Evolutionary conservation across 2,797 vertebrate genomes (phyloP).

Genomic region (Trematomus bernacchii): DNA sequence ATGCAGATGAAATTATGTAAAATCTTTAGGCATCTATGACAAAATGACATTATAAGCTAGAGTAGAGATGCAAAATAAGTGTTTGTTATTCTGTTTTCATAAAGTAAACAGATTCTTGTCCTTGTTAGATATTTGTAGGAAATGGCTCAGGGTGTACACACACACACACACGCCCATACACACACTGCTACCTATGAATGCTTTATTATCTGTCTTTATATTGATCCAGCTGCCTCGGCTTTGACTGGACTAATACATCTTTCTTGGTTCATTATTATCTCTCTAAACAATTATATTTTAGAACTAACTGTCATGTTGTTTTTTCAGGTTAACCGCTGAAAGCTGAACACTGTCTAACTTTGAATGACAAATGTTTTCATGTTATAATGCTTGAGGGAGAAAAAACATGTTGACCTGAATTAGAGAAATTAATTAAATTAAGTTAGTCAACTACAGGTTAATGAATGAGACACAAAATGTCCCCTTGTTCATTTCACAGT

Average conservation of each 20-base stretch:
- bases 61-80: slow-evolving; percentile 12
- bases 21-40: slow-evolving; percentile 31
- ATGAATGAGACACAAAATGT: slow-evolving; percentile 43
- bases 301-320: slow-evolving; percentile 30
- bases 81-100: slow-evolving; percentile 23
- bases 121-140: slow-evolving; percentile 33
- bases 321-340: slow-evolving; percentile 33
- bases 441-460: slow-evolving; percentile 53
- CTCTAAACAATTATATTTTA: slow-evolving; percentile 37
- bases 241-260: slow-evolving; percentile 53
- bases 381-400: slow-evolving; percentile 29
- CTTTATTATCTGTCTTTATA: slow-evolving; percentile 50
- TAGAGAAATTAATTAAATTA: slow-evolving; percentile 16
- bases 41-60: slow-evolving; percentile 31
- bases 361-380: slow-evolving; percentile 50
- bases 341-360: slow-evolving; percentile 45
- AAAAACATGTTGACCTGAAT: slow-evolving; percentile 36
- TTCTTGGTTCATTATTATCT: slow-evolving; percentile 40
- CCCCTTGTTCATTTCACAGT: slow-evolving; percentile 52
- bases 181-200: slow-evolving; percentile 32
- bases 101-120: slow-evolving; percentile 24
- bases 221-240: slow-evolving; percentile 45
- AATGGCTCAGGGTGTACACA: slow-evolving; percentile 7
- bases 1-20: slow-evolving; percentile 12
- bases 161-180: slow-evolving; percentile 18